These are phyloP conservation scores for Ellobium chinense DNA, from an alignment of 2,888 invertebrate genomes.

Conservation along the genomic window DNA sequence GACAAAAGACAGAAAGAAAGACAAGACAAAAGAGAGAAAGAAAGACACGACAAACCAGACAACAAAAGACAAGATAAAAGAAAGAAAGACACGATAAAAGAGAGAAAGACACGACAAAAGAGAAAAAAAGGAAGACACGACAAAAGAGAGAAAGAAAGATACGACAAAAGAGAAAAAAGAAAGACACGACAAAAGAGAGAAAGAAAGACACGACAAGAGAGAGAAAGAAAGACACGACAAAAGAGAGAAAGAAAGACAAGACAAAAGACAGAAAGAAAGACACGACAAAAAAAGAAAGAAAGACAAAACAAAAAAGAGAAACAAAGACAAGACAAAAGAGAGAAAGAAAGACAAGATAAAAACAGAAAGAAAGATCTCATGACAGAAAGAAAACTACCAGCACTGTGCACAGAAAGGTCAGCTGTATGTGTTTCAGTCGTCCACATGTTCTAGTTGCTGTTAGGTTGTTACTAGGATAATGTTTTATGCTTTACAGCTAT, in stretches of 20 bases:
- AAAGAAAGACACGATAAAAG: background rate
- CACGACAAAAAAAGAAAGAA: background rate
- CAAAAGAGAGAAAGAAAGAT: slow-evolving; percentile 5
- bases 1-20: background rate
- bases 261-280: background rate
- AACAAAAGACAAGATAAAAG: slow-evolving; percentile 1
- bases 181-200: background rate
- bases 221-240: background rate
- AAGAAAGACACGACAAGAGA: background rate
- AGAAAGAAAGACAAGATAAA: background rate
- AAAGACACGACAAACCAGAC: background rate
- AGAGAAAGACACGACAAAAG: background rate
- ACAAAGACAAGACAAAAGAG: background rate
- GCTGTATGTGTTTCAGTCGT: no score
- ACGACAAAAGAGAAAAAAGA: background rate
- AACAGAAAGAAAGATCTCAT: background rate
- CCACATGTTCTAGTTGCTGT: no score
- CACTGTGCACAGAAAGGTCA: background rate
- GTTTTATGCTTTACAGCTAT: no score
- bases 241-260: background rate
- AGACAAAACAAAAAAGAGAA: background rate
- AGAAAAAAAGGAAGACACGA: slow-evolving; percentile 2
- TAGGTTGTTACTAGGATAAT: no score
- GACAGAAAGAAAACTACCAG: background rate
- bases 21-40: background rate